Evolutionary conservation across 2,797 vertebrate species (phyloP), one percentile per base, ranked within the genome.

Genomic region (Sciurus carolinensis): DNA sequence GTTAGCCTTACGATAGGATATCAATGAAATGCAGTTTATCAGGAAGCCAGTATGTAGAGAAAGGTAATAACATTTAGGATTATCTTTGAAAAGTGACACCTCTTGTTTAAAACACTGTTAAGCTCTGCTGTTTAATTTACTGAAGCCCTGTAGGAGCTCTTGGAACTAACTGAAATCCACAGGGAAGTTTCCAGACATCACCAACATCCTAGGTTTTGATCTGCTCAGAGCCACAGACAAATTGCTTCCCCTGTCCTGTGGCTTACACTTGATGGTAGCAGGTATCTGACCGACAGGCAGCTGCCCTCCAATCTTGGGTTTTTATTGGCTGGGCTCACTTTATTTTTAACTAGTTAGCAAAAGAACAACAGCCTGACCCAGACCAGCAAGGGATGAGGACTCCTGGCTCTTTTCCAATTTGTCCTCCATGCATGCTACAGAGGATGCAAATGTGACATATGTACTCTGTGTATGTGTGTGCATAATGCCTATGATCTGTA

Each of bases 401-500:
- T 59, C 62, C 71, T 33, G 57, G 42, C 8, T 28, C 67, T n/a
- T 33, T 12, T 2, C 17, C n/a, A 42, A 22, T 18, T 67, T 28
- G 3, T 28, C 36, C 47, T 87, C 24, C 1, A 0, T 14, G 3
- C 9, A 9, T 57, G 42, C 54, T 12, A 9, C 1, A 52, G 22
- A 36, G 3, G 44, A 47, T 20, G 39, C 10, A 33, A 3, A 42
- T 17, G 18, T 15, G 50, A 36, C 7, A 14, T 3, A 13, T 7
- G 0, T 2, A 73, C 4, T 44, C 52, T 22, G 22, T 1, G 3
- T 52, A 22, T 24, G 24, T 28, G 15, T 33, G 18, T 36, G 7
- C 5, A 5, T 7, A 28, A 44, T 5, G 15, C 5, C 3, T 6
- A 1, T 2, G 17, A 47, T 5, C 22, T 42, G 24, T 64, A 10